Percentiles rank a stretch among this genome's conserved stretches.
Evolutionary conservation across 2,888 invertebrate species (phyloP).

Genomic region (Chloroclystis v-ata): DNA sequence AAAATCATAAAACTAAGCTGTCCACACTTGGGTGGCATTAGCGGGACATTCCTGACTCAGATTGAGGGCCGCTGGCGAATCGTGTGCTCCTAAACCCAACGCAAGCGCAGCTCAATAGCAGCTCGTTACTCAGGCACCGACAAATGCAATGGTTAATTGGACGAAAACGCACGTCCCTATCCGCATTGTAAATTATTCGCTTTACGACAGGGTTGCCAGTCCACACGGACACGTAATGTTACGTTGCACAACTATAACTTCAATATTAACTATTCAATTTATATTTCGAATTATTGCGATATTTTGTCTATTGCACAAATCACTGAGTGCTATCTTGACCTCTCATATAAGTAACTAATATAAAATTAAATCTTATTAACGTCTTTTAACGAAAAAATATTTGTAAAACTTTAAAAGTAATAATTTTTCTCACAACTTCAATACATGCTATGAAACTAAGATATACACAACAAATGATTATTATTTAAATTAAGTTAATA

Average conservation of each 20-base stretch:
- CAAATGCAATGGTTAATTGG: conserved; percentile 64
- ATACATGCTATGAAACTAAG: too few species aligned
- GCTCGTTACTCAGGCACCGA: conserved; percentile 53
- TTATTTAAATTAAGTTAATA: too few species aligned
- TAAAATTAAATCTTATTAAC: too few species aligned
- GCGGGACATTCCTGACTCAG: neutral
- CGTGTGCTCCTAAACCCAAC: conserved; percentile 27
- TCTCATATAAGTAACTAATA: too few species aligned
- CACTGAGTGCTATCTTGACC: too few species aligned
- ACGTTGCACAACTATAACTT: neutral
- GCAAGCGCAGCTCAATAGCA: conserved; percentile 38
- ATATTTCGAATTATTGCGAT: neutral
- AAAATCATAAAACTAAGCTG: neutral
- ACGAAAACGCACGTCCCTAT: conserved; percentile 40
- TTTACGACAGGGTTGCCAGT: conserved; percentile 33
- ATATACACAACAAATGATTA: too few species aligned
- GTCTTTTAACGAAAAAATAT: too few species aligned
- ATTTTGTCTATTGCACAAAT: too few species aligned
- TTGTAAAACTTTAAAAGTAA: too few species aligned
- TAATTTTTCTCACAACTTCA: too few species aligned
- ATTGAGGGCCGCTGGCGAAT: conserved; percentile 27
- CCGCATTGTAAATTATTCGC: conserved; percentile 57
- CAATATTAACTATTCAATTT: neutral
- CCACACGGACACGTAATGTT: conserved; percentile 1
- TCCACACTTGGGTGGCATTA: neutral